Conservation (phyloP, 2,113 vertebrate species). For the Tylochromis polylepis region DNA sequence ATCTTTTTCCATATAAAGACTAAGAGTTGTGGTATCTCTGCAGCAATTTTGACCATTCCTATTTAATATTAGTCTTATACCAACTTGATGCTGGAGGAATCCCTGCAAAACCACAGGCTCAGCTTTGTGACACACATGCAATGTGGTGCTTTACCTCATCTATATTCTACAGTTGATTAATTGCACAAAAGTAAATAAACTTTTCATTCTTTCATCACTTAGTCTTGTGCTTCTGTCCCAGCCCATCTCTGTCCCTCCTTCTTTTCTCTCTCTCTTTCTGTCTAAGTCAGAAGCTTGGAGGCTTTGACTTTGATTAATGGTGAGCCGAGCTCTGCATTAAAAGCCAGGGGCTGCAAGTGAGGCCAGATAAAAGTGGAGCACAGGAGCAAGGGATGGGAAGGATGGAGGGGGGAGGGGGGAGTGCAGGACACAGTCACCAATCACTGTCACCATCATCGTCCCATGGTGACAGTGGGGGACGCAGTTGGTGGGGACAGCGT, state of each 20-base stretch:
- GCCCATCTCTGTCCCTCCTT: neutral
- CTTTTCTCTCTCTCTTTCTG: slow-evolving; percentile 8
- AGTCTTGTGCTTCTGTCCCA: neutral
- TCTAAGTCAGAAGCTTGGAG: slow-evolving; percentile 54
- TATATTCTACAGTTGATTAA: slow-evolving; percentile 34
- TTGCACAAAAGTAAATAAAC: slow-evolving; percentile 14
- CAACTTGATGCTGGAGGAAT: neutral
- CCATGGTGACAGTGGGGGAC: slow-evolving; percentile 55
- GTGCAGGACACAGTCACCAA: slow-evolving; percentile 64
- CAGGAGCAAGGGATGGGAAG: slow-evolving; percentile 48
- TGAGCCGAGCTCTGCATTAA: slow-evolving; percentile 69
- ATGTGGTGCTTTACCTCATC: slow-evolving; percentile 10
- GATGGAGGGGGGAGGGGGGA: slow-evolving; percentile 39
- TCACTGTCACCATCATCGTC: slow-evolving; percentile 68
- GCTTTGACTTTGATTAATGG: slow-evolving; percentile 75
- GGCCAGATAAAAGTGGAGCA: slow-evolving; percentile 68
- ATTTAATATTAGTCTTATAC: neutral
- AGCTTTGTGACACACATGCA: slow-evolving; percentile 4
- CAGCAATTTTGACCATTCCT: neutral
- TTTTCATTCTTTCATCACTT: slow-evolving; percentile 33
- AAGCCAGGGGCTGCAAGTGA: slow-evolving; percentile 66
- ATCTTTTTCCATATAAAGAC: neutral
- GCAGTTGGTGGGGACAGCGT: slow-evolving; percentile 48
- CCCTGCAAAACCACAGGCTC: neutral
- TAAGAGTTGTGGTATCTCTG: neutral